Conservation (phyloP, 2,113 vertebrate species). For the Podiceps cristatus region DNA sequence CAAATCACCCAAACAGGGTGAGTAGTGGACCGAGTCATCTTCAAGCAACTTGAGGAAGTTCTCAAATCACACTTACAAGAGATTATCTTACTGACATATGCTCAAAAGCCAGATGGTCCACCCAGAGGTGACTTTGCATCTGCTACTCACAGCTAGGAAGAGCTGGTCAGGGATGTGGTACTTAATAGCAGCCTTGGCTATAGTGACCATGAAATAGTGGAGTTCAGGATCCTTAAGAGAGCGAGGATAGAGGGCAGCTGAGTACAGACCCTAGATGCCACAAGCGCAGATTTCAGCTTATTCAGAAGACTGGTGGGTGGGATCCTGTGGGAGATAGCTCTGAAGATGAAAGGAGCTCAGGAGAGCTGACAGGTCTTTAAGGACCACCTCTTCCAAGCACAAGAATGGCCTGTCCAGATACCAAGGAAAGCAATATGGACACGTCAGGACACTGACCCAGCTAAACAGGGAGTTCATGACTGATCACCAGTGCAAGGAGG, state of each 20-base stretch:
- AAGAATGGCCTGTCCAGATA: not conserved
- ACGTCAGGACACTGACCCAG: not conserved
- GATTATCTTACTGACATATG: not conserved
- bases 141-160: not conserved
- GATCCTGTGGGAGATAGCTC: not conserved
- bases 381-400: not conserved
- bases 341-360: not conserved
- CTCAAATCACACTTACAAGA: not conserved
- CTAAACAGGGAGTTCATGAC: not conserved
- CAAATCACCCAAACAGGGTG: not conserved
- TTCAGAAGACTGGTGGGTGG: not conserved
- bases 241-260: fast-evolving
- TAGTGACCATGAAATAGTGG: not conserved
- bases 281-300: not conserved
- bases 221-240: not conserved
- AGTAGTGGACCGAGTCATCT: not conserved
- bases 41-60: not conserved
- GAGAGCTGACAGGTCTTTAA: not conserved
- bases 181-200: not conserved
- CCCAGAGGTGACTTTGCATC: not conserved
- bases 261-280: not conserved
- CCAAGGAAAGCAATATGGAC: not conserved
- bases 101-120: not conserved
- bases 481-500: not conserved
- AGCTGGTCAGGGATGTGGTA: not conserved